These are phyloP conservation scores for Petromus typicus DNA, from an alignment of 2,113 vertebrate genomes.

Conservation along the genomic window DNA sequence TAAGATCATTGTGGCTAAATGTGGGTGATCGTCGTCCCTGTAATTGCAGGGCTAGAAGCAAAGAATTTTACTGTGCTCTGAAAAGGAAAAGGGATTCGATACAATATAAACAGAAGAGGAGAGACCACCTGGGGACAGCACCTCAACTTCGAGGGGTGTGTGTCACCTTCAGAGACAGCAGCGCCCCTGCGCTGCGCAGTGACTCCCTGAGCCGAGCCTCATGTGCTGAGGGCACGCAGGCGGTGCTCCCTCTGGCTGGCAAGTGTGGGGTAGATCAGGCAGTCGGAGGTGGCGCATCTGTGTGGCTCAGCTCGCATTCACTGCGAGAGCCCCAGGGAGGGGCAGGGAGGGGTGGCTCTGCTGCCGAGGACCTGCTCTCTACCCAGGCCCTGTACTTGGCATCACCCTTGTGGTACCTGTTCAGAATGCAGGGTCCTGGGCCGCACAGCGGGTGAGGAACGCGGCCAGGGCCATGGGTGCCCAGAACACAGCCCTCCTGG, in stretches of 20 bases:
- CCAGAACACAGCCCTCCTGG: background rate
- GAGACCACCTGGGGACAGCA: background rate
- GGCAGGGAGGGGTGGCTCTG: background rate
- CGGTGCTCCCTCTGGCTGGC: too few relatives aligned
- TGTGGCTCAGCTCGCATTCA: background rate
- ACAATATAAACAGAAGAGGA: background rate
- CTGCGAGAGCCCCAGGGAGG: background rate
- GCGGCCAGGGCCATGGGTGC: too few relatives aligned
- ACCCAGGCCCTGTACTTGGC: background rate
- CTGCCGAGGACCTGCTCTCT: background rate
- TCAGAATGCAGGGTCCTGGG: background rate
- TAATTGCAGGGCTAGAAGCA: background rate
- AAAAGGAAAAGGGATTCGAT: background rate
- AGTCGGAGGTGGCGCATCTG: background rate
- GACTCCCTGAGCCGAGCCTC: too few relatives aligned
- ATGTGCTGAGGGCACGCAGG: too few relatives aligned
- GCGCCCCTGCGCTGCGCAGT: background rate
- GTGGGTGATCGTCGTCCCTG: background rate
- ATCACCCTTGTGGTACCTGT: background rate
- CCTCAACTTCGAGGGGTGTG: background rate
- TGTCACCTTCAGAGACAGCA: background rate
- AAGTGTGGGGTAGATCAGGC: background rate
- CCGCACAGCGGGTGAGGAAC: background rate
- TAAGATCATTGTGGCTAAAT: constrained; percentile 14
- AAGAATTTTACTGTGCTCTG: background rate